phyloP scores from a whole-genome alignment of 2,113 vertebrate species.

The Taurulus bubalis region DNA sequence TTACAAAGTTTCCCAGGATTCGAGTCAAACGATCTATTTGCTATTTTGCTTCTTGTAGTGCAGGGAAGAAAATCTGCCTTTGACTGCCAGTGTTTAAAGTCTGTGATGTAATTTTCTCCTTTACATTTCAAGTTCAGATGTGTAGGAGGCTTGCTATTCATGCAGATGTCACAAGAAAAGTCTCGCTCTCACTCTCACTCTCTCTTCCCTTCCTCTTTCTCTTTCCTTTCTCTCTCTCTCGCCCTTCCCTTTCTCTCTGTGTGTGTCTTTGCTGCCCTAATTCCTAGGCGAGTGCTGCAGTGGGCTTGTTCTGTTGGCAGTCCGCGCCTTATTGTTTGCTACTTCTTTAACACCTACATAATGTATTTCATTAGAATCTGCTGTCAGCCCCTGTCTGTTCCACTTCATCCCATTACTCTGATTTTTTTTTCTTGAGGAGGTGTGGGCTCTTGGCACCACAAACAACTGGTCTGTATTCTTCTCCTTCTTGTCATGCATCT shows the following conservation, averaged over 20 bases:
- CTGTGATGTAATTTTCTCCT: conserved; percentile 70
- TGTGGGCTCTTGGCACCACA: conserved; percentile 39
- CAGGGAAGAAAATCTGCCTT: conserved; percentile 19
- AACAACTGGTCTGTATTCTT: conserved; percentile 68
- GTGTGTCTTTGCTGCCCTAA: conserved; percentile 53
- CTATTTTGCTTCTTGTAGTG: conserved; percentile 13
- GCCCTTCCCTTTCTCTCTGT: conserved; percentile 5
- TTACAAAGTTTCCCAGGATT: not conserved
- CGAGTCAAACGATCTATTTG: not conserved
- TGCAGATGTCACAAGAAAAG: conserved; percentile 69
- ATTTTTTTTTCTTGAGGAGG: conserved; percentile 15
- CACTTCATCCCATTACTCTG: conserved; percentile 62
- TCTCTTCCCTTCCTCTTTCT: not conserved
- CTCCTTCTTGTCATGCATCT: conserved; percentile 56
- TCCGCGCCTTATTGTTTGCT: conserved; percentile 63
- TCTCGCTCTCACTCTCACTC: not conserved
- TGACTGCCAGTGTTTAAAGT: conserved; percentile 43
- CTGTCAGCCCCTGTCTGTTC: conserved; percentile 74
- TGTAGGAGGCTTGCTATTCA: conserved; percentile 74
- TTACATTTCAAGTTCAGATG: conserved; percentile 66
- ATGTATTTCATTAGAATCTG: conserved; percentile 80
- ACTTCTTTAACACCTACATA: conserved; percentile 79
- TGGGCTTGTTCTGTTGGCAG: conserved; percentile 50
- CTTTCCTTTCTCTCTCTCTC: not conserved
- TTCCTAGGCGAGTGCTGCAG: conserved; percentile 51